Percentiles rank a stretch among this genome's conserved stretches.
Conservation (phyloP, 2,888 invertebrate species). For the Tenthredo amoena region DNA sequence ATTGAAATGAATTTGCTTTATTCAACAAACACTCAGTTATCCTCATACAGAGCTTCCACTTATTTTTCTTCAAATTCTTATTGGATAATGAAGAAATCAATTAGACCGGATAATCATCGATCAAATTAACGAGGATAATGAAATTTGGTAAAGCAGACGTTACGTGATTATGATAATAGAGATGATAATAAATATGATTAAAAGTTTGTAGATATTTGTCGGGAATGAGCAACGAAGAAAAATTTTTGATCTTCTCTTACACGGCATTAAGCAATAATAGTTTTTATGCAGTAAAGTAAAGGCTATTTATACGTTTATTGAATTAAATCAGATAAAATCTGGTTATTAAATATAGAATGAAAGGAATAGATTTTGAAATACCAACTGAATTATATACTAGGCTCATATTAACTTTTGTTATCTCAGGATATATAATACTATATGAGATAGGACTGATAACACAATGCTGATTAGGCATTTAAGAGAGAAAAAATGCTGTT, state of each 20-base stretch:
- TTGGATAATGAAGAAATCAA: neutral
- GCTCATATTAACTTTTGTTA: slow-evolving; percentile 44
- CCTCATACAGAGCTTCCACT: neutral
- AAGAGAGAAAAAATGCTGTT: neutral
- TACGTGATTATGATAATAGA: neutral
- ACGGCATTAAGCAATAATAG: neutral
- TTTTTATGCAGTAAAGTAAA: neutral
- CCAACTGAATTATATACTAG: neutral
- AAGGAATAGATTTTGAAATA: neutral
- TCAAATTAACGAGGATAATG: neutral
- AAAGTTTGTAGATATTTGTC: neutral
- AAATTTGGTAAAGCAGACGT: neutral
- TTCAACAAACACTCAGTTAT: neutral
- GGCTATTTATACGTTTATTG: neutral
- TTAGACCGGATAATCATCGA: neutral
- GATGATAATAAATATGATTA: neutral
- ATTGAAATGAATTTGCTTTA: neutral
- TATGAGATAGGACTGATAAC: slow-evolving; percentile 36
- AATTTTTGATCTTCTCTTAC: neutral
- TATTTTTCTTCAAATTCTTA: slow-evolving; percentile 10
- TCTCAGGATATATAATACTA: slow-evolving; percentile 47
- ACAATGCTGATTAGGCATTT: neutral
- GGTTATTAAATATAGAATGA: neutral
- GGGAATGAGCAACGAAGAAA: neutral
- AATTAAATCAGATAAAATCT: slow-evolving; percentile 4